Conservation (phyloP, 1,140 invertebrate genomes). For the Drosophila ambigua region DNA sequence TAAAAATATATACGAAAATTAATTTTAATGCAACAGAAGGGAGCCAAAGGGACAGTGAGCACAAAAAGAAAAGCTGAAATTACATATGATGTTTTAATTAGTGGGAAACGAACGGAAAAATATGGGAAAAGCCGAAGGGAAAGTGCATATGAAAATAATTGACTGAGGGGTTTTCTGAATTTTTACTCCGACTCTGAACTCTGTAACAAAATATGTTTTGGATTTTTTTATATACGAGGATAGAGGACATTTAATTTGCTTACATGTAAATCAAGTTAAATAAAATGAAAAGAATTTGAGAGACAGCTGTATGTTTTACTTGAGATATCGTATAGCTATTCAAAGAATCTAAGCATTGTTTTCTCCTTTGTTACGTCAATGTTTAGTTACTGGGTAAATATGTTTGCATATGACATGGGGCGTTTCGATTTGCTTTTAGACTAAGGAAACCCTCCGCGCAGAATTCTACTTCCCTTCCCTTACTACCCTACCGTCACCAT, state of each 20-base stretch:
- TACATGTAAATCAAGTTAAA: neutral
- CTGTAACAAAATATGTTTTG: slow-evolving; percentile 24
- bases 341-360: no score
- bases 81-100: slow-evolving; percentile 81
- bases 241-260: slow-evolving; percentile 1
- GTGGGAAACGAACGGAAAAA: slow-evolving; percentile 45
- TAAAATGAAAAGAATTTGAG: neutral
- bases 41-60: slow-evolving; percentile 8
- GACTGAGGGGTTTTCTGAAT: slow-evolving; percentile 24
- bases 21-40: slow-evolving; percentile 64
- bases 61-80: slow-evolving; percentile 65
- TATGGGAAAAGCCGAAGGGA: slow-evolving; percentile 9
- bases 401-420: neutral
- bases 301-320: no score
- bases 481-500: neutral
- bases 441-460: no score
- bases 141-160: slow-evolving; percentile 37
- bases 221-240: no score
- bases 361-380: neutral
- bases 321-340: no score
- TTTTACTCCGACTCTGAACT: slow-evolving; percentile 25
- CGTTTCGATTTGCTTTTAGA: no score
- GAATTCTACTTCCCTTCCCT: no score
- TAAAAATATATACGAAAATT: slow-evolving; percentile 76
- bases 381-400: neutral